These are phyloP conservation scores for Coryphaenoides rupestris DNA, from an alignment of 2,113 vertebrate genomes.

Conservation along the genomic window DNA sequence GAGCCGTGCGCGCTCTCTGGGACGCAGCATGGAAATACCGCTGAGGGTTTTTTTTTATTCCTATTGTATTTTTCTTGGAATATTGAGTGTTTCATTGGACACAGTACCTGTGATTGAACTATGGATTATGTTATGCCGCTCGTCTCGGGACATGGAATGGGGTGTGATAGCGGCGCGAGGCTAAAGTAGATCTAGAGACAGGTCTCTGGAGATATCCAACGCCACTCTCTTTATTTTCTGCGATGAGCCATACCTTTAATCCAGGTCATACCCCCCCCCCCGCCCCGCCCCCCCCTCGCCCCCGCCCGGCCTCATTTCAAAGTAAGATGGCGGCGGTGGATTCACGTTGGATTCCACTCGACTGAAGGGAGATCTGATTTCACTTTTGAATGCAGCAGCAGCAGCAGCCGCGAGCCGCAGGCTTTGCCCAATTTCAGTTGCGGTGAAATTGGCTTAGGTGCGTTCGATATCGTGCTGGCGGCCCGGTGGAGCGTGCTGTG, in stretches of 20 bases:
- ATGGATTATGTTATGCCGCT: conserved; percentile 38
- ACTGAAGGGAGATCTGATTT: conserved; percentile 92
- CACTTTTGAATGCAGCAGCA: conserved; percentile 71
- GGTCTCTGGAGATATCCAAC: conserved; percentile 68
- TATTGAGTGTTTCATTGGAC: conserved; percentile 32
- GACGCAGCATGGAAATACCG: not conserved
- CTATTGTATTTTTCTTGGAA: not conserved
- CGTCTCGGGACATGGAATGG: conserved; percentile 20
- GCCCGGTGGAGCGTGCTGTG: conserved; percentile 83
- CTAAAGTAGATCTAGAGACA: conserved; percentile 24
- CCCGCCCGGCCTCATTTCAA: conserved; percentile 87
- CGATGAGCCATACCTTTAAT: conserved; percentile 58
- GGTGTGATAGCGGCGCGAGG: conserved; percentile 49
- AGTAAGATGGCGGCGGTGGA: conserved; percentile 86
- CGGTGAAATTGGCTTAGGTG: conserved; percentile 91
- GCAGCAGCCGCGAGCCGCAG: conserved; percentile 44
- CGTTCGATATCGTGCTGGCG: conserved; percentile 85
- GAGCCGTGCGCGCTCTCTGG: not conserved
- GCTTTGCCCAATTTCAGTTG: conserved; percentile 81
- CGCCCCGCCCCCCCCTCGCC: conserved; percentile 71
- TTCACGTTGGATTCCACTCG: conserved; percentile 86
- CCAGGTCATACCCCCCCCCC: conserved; percentile 65
- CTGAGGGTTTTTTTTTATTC: not conserved
- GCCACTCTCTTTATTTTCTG: conserved; percentile 38
- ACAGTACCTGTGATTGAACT: conserved; percentile 46